These are phyloP conservation scores for Pollenia amentaria DNA, from an alignment of 2,888 invertebrate species.

Conservation along the genomic window DNA sequence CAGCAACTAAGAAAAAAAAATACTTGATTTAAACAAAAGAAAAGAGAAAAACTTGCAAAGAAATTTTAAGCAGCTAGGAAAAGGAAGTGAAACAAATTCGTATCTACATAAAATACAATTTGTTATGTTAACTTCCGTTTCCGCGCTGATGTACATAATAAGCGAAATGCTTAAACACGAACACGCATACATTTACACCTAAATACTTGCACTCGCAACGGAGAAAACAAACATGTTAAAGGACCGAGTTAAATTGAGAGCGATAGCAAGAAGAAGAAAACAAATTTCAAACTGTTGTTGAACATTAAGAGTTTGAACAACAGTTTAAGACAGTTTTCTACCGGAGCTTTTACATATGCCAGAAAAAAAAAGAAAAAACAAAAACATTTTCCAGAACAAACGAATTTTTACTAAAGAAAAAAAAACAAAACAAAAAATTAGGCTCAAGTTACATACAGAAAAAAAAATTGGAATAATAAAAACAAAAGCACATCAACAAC, in stretches of 20 bases:
- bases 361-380: slow-evolving; percentile 13
- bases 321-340: slow-evolving; percentile 71
- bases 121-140: slow-evolving; percentile 71
- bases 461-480: slow-evolving; percentile 4
- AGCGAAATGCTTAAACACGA: slow-evolving; percentile 38
- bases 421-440: slow-evolving; percentile 34
- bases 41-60: neutral
- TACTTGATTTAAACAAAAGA: neutral
- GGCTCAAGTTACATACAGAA: slow-evolving; percentile 56
- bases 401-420: neutral
- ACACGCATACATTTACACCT: slow-evolving; percentile 1
- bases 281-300: slow-evolving; percentile 61
- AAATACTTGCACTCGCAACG: neutral
- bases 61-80: slow-evolving; percentile 41
- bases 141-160: slow-evolving; percentile 65
- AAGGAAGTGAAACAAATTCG: slow-evolving; percentile 44
- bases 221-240: neutral
- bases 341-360: slow-evolving; percentile 47
- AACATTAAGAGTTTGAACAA: slow-evolving; percentile 62
- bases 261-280: neutral
- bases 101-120: slow-evolving; percentile 46
- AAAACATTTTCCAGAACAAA: slow-evolving; percentile 20
- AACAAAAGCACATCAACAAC: slow-evolving; percentile 27
- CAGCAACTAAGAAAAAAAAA: slow-evolving; percentile 49
- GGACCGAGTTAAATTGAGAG: neutral